phyloP scores from a whole-genome alignment of 2,113 vertebrate genomes.

The Coreoperca whiteheadi region DNA sequence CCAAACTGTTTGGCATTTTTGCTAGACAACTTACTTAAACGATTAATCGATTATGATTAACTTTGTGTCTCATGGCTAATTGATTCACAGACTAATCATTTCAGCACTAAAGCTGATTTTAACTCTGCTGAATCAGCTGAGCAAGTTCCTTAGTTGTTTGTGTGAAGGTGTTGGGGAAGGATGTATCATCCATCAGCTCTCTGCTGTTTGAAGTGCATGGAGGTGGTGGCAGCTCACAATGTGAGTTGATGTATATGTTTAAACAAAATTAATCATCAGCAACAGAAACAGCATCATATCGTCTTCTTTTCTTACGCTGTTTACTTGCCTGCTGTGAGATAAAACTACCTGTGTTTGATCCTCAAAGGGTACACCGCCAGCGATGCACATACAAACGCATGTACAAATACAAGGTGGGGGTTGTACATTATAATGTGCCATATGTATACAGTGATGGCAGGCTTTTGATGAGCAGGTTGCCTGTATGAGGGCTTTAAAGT shows the following conservation, averaged over 20 bases:
- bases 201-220: constrained; percentile 33
- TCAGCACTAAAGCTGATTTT: constrained; percentile 8
- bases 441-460: constrained; percentile 58
- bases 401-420: constrained; percentile 47
- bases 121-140: background rate
- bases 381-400: constrained; percentile 31
- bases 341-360: constrained; percentile 58
- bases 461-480: constrained; percentile 61
- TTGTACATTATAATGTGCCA: constrained; percentile 48
- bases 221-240: constrained; percentile 37
- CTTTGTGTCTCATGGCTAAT: background rate
- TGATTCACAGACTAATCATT: constrained; percentile 13
- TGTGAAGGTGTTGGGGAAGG: background rate
- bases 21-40: constrained; percentile 5
- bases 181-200: constrained; percentile 25
- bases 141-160: background rate
- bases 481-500: constrained; percentile 54
- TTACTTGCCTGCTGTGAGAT: constrained; percentile 47
- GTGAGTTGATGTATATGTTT: constrained; percentile 37
- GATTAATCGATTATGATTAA: constrained; percentile 1
- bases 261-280: constrained; percentile 64
- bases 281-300: constrained; percentile 18
- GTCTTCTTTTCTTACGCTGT: constrained; percentile 31
- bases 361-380: constrained; percentile 46
- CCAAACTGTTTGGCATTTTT: background rate